A percentile compares a stretch with the other conserved stretches of the same genome.
phyloP scores from a whole-genome alignment of 2,888 invertebrate genomes.

The Spisula solida region DNA sequence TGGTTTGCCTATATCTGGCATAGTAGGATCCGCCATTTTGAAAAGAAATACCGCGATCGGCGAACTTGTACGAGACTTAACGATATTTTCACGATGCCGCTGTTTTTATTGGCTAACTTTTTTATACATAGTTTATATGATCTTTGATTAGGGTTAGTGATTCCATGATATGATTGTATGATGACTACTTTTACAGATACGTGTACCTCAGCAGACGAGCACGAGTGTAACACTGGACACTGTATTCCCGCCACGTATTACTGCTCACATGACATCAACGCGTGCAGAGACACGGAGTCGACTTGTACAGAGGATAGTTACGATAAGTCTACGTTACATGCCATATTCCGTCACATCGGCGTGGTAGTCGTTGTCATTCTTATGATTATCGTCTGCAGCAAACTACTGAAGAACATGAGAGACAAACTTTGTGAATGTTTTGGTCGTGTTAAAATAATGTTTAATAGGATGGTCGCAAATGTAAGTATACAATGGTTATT shows the following conservation, averaged over 20 bases:
- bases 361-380: not conserved
- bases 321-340: not conserved
- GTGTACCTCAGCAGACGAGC: not conserved
- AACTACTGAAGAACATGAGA: not conserved
- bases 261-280: conserved; percentile 22
- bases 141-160: too few relatives aligned
- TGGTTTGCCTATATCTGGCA: too few relatives aligned
- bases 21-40: too few relatives aligned
- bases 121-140: too few relatives aligned
- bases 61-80: too few relatives aligned
- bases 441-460: not conserved
- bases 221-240: conserved; percentile 20
- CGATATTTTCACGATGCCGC: too few relatives aligned
- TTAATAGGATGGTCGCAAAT: not conserved
- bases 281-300: conserved; percentile 1
- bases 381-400: not conserved
- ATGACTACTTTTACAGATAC: not conserved
- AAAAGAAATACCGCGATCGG: too few relatives aligned
- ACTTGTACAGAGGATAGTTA: not conserved
- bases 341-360: not conserved
- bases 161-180: too few relatives aligned
- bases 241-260: conserved; percentile 24
- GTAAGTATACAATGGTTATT: not conserved
- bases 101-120: too few relatives aligned
- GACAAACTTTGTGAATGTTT: not conserved